Base-by-base conservation (phyloP, 2,888 invertebrate species). In the Hirtodrosophila confusa region DNA sequence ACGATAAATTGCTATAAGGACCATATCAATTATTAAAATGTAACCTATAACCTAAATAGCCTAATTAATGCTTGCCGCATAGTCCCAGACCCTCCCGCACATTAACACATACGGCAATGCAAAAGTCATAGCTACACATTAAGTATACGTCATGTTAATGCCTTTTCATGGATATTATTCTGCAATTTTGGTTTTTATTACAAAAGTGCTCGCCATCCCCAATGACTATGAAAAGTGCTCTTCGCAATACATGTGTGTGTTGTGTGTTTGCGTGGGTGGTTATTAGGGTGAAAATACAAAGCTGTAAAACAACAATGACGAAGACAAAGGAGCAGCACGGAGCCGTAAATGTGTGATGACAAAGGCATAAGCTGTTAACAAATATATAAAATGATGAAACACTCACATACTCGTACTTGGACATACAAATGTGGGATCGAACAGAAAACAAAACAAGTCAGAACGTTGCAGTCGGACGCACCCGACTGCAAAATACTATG, bases 181-280 rank as follows among this genome's bases (percentile, higher is more conserved):
- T 65, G 63, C 44, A 53, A 40, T 56, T 56, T 60, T 60, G 33
- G 48, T 24, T 64, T 55, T 64, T 61, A 72, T 60, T 56, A 55
- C 48, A 48, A 48, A 57, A n/a, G n/a, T n/a, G n/a, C n/a, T 41
- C n/a, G n/a, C 43, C 31, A 45, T 47, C 63, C 11, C 24, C 70
- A 67, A 71, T 78, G 75, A 71, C 75, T 75, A 65, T 71, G 68
- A 75, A 68, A 78, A 65, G 64, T 65, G 47, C 44, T 68, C 53
- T 71, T 35, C 40, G 43, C 44, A 48, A 29, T 54, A 39, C n/a
- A 37, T 17, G 33, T 27, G 17, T 41, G 49, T 36, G 29, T 37
- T 36, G 29, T 37, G 35, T 11, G n/a, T 23, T 41, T n/a, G 37
- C 6, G 24, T 24, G 24, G 33, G 40, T 36, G 50, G 3, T 8